A percentile compares a stretch with the other conserved stretches of the same genome.
Conservation (phyloP, 2,113 vertebrate genomes). For the Zeus faber region DNA sequence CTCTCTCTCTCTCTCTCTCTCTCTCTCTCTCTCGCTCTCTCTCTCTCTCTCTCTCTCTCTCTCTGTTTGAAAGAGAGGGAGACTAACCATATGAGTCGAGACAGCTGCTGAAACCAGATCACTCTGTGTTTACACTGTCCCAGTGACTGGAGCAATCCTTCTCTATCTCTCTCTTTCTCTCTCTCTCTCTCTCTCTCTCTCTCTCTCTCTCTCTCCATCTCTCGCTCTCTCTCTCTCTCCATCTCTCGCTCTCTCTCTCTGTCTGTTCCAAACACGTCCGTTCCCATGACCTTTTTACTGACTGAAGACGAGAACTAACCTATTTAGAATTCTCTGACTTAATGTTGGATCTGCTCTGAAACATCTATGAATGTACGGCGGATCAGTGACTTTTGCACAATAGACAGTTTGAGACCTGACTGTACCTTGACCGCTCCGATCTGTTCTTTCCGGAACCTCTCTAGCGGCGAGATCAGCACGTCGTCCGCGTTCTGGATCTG, state of each 20-base stretch:
- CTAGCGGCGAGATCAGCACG: slow-evolving; percentile 92
- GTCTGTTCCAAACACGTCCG: slow-evolving; percentile 28
- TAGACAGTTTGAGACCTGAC: not conserved
- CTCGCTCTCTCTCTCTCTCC: slow-evolving; percentile 16
- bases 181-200: slow-evolving; percentile 37
- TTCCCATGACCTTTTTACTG: slow-evolving; percentile 67
- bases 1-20: too few species aligned
- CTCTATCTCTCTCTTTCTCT: not conserved
- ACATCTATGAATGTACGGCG: not conserved
- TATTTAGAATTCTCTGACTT: not conserved
- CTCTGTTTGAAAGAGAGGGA: slow-evolving; percentile 10
- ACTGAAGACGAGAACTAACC: slow-evolving; percentile 37
- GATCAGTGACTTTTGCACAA: too few species aligned
- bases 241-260: slow-evolving; percentile 34
- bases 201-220: slow-evolving; percentile 20
- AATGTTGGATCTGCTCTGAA: not conserved
- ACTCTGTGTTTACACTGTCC: slow-evolving; percentile 48
- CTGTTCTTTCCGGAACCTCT: slow-evolving; percentile 98
- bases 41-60: not conserved
- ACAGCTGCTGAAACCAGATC: slow-evolving; percentile 55
- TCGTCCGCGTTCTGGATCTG: slow-evolving; percentile 99
- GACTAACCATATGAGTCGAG: slow-evolving; percentile 31
- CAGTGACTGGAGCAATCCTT: slow-evolving; percentile 29
- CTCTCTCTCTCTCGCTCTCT: too few species aligned
- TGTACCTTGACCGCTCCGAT: slow-evolving; percentile 96